A percentile compares a stretch with the other conserved stretches of the same genome.
Evolutionary conservation across 2,113 vertebrate species (phyloP).

Genomic region (Pollimyrus isidori): DNA sequence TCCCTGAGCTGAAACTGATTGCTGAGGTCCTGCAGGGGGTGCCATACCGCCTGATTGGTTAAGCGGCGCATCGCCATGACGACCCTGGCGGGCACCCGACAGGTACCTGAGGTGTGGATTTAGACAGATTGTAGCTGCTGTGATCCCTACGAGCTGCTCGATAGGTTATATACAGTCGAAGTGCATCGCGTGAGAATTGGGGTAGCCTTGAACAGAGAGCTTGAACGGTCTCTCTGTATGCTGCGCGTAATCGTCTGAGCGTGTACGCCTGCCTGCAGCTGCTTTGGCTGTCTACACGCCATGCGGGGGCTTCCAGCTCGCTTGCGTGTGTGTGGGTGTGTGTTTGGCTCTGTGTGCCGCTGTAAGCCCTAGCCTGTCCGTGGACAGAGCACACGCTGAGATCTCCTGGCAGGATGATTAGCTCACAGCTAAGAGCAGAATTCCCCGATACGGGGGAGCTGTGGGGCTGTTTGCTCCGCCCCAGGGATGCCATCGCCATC

Average conservation of each 20-base stretch:
- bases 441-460: background rate
- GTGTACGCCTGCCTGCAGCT: background rate
- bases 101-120: background rate
- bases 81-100: background rate
- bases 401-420: background rate
- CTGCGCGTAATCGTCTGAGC: background rate
- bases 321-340: background rate
- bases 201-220: constrained; percentile 8
- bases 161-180: constrained; percentile 32
- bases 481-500: background rate
- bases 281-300: background rate
- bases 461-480: background rate
- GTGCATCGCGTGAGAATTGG: constrained; percentile 26
- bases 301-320: background rate
- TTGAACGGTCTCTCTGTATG: background rate
- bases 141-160: constrained; percentile 28
- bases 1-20: background rate
- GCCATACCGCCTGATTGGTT: constrained; percentile 5
- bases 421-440: background rate
- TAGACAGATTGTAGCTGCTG: constrained; percentile 24
- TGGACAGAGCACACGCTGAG: background rate
- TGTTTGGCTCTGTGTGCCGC: background rate
- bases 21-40: background rate
- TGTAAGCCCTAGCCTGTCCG: background rate
- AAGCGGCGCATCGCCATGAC: background rate